Base-by-base conservation (phyloP, 1,140 invertebrate genomes). In the Meloidogyne floridensis region DNA sequence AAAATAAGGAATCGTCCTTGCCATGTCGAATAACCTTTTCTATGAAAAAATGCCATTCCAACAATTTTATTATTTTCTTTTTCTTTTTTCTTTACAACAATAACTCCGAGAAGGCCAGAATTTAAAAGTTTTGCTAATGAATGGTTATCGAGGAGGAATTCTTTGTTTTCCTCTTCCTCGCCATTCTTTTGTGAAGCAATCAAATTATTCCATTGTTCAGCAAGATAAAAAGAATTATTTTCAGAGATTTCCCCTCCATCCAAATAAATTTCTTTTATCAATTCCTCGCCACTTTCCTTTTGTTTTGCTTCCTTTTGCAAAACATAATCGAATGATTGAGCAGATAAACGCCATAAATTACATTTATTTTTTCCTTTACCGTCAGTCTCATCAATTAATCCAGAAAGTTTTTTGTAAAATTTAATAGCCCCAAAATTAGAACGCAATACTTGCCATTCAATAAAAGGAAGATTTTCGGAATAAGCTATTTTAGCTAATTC, bases 21-120 rank as follows among this genome's bases (percentile, higher is more conserved):
- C 75, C 75, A 77, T 65, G 54, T 77, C 20, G 75, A 77, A 77
- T 77, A 77, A 2, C 54, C 53, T 42, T 77, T 77, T 54, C 75
- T 54, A 20, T 77, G 54, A 54, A 77, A 77, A 0, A 77, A 42
- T 18, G 75, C 75, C 8, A 70, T 77, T 43, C 75, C 75, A 0
- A 77, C 47, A 71, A 42, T 18, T 20, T 42, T 47, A 47, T 47
- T 47, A 4, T 47, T 47, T 47, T 47, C 47, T 7, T 18, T 20
- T 47, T 75, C n/a, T 9, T 54, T 7, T 18, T 59, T 20, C 3
- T 42, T 32, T 4, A 65, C 75, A 70, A 77, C 54, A n/a, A 77
- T 32, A 65, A 51, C 75, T 10, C 75, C 75, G 10, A 77, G 75
- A 42, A 42, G 54, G 18, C 70, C 70, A 71, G 70, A 71, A 18